These are phyloP conservation scores for Phyllotreta cruciferae DNA, from an alignment of 2,888 invertebrate genomes.

Conservation along the genomic window DNA sequence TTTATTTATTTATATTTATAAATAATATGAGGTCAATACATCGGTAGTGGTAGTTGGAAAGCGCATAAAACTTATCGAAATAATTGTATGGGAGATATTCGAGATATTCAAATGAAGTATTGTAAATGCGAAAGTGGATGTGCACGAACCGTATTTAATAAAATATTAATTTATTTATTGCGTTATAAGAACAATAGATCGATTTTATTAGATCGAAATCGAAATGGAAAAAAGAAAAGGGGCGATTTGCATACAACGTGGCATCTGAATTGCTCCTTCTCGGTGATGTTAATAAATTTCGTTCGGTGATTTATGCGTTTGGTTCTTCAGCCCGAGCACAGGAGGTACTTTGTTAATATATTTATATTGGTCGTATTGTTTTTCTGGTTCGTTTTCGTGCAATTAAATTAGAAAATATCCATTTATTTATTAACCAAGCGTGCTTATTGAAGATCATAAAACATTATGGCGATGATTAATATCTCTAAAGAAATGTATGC, in stretches of 20 bases:
- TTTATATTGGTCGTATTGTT: background rate
- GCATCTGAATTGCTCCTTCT: constrained; percentile 43
- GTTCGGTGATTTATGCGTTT: constrained; percentile 40
- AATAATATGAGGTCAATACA: constrained; percentile 20
- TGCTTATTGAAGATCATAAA: background rate
- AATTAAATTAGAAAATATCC: background rate
- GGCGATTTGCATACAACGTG: constrained; percentile 57
- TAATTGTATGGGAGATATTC: constrained; percentile 50
- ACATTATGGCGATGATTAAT: constrained; percentile 4
- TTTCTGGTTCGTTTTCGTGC: too few relatives aligned
- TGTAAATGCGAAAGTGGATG: constrained; percentile 51
- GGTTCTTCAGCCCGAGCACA: too few relatives aligned
- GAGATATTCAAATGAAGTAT: constrained; percentile 58
- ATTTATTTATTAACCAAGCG: background rate
- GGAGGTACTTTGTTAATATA: background rate
- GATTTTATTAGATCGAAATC: constrained; percentile 60
- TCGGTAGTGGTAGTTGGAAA: constrained; percentile 5
- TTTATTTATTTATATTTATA: too few relatives aligned
- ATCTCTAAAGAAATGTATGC: background rate
- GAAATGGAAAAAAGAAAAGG: constrained; percentile 55
- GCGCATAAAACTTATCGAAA: constrained; percentile 43
- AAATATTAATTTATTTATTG: constrained; percentile 60
- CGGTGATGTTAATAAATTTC: constrained; percentile 49
- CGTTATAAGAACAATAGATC: constrained; percentile 60
- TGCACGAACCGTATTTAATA: constrained; percentile 53